Evolutionary conservation across 2,113 vertebrate species (phyloP), one percentile per base, ranked within the genome.

Genomic region (Lontra canadensis): DNA sequence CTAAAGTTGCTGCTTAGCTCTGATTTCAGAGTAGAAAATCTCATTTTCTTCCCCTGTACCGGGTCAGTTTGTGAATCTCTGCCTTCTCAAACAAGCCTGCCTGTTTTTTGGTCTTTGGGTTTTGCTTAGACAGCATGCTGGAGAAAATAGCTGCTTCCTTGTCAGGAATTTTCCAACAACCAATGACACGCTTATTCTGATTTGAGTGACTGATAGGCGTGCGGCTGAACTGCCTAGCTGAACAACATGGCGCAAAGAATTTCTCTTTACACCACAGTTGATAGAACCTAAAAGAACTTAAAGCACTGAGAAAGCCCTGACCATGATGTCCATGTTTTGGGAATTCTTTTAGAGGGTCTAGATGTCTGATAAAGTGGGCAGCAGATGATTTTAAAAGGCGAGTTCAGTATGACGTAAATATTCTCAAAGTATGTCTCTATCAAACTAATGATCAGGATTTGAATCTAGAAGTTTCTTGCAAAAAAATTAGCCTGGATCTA

Each of bases 121-220:
- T 82, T 82, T 76, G 47, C 20, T 39, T 31, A 34, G 39, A 74
- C 20, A 76, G 11, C 20, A 80, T 81, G 87, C 85, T 95, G 49
- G 65, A 55, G 47, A 88, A 92, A 95, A 63, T 7, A 67, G 47
- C 69, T 93, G n/a, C 7, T 36, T 78, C 57, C 0, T 34, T 39
- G 39, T 84, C 52, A 95, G 91, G 81, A 92, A 44, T 94, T 52
- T 88, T 90, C n/a, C 34, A 86, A 15, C 49, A 92, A 91, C 31
- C 74, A 89, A 52, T 44, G 71, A n/a, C 15, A 76, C 34, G 14
- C 21, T 52, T 7, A 71, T 55, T 63, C 39, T 67, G 55, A 23
- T 93, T 57, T 73, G 52, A 94, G 42, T 69, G 84, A 63, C 49
- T 67, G 36, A 29, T 92, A 81, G 29, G 7, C 31, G 21, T 14